Evolutionary conservation across 1,140 invertebrate genomes (phyloP), one percentile per base, ranked within the genome.

Genomic region (Scaptomyza montana): DNA sequence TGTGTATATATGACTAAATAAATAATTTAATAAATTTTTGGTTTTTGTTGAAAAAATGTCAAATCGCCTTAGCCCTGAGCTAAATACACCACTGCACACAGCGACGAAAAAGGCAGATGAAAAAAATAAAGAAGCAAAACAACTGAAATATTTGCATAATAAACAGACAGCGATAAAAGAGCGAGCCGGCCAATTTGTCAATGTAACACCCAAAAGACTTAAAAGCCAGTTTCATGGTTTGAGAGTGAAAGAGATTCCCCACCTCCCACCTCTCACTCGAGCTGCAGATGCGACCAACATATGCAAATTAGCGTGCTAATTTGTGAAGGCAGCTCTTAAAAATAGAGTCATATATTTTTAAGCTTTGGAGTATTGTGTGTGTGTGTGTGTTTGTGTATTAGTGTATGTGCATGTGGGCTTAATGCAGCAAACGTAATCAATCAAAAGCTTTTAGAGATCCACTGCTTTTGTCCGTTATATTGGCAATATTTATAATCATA

Each of bases 251-350:
- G 13, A 30, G 45, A 12, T 8, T 3, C 16, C 10, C 47, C 62
- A 39, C 19, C 8, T 13, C 9, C 13, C 19, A 16, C 16, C 16
- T 1, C 16, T 1, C 16, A 16, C 16, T 16, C 16, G 16, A 16
- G 36, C 13, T 46, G 50, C 61, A 51, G 71, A 67, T 69, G 71
- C 56, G 53, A n/a, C 39, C 54, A 60, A 39, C 53, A 71, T 74
- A 78, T 78, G 78, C 64, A 73, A 85, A 87, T 86, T 73, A 75
- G 36, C 55, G 71, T 68, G 79, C 84, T 89, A 87, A 87, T 89
- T 87, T 79, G 76, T 72, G 45, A 81, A 82, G 75, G 50, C 64
- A 68, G 16, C 61, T 36, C 59, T 41, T 60, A 68, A 87, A 87
- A 86, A 87, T 81, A 81, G 61, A 81, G 82, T 49, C 84, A 87